A percentile compares a stretch with the other conserved stretches of the same genome.
These are phyloP conservation scores for Caenorhabditis sinica DNA, from an alignment of 2,888 invertebrate genomes.

Conservation along the genomic window DNA sequence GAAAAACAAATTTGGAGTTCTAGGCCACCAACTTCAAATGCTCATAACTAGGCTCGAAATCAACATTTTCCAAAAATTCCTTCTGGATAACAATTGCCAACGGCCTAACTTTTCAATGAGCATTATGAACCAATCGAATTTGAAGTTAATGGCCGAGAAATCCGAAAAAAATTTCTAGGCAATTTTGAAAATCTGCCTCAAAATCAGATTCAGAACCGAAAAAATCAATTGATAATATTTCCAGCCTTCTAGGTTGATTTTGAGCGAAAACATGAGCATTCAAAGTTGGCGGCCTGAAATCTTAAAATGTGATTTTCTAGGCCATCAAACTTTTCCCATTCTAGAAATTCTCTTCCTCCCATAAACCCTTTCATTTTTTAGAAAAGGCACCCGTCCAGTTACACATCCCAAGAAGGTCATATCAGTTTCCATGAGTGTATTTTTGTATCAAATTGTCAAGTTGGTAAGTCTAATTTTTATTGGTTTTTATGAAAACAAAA, in stretches of 20 bases:
- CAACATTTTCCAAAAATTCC: no score
- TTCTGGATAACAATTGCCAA: no score
- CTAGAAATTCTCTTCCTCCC: not conserved
- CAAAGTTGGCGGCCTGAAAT: not conserved
- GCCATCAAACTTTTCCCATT: no score
- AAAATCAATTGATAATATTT: not conserved
- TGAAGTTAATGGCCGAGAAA: no score
- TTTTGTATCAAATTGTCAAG: conserved; percentile 83
- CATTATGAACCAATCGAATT: no score
- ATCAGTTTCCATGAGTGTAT: conserved; percentile 81
- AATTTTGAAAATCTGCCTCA: no score
- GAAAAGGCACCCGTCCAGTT: conserved; percentile 81
- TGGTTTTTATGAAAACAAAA: not conserved
- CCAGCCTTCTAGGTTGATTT: not conserved
- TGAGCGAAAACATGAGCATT: not conserved
- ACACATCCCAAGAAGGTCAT: conserved; percentile 82
- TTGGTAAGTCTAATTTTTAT: conserved; percentile 75
- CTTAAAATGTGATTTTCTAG: not conserved
- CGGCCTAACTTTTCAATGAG: no score
- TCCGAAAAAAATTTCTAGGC: no score
- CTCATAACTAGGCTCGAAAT: no score
- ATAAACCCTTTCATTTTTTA: conserved; percentile 44
- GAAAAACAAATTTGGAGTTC: no score
- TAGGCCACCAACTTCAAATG: no score
- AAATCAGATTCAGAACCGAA: not conserved